A percentile compares a stretch with the other conserved stretches of the same genome.
Evolutionary conservation across 1,140 invertebrate species (phyloP).

Genomic region (Coptotermes formosanus): DNA sequence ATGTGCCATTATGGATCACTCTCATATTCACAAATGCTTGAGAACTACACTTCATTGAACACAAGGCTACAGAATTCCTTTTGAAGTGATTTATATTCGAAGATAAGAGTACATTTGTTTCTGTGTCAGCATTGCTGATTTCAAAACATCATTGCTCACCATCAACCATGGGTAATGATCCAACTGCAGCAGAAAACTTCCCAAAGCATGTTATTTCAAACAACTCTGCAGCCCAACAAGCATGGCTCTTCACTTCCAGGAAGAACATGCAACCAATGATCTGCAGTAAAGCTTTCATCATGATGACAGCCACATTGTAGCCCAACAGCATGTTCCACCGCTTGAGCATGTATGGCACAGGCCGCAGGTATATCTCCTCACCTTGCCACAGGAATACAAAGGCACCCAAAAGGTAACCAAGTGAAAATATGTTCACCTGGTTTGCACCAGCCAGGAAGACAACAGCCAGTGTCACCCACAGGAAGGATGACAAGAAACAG

Average conservation of each 20-base stretch:
- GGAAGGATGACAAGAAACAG: slow-evolving; percentile 78
- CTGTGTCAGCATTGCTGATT: too few relatives aligned
- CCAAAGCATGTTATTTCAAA: slow-evolving; percentile 84
- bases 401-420: slow-evolving; percentile 94
- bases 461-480: slow-evolving; percentile 92
- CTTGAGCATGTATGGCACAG: slow-evolving; percentile 74
- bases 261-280: slow-evolving; percentile 88
- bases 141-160: background rate
- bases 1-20: too few relatives aligned
- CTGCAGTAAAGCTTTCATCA: slow-evolving; percentile 81
- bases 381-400: slow-evolving; percentile 98
- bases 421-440: slow-evolving; percentile 88
- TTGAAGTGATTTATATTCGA: too few relatives aligned
- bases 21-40: too few relatives aligned
- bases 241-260: slow-evolving; percentile 56
- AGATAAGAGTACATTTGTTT: too few relatives aligned
- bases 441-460: slow-evolving; percentile 93
- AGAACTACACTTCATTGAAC: too few relatives aligned
- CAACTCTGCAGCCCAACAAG: slow-evolving; percentile 89
- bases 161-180: background rate
- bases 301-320: slow-evolving; percentile 88
- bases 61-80: too few relatives aligned
- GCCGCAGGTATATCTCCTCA: slow-evolving; percentile 89
- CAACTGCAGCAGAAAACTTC: background rate
- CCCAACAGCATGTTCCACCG: slow-evolving; percentile 89